phyloP scores from a whole-genome alignment of 1,140 invertebrate species.

The Zophobas atratus region DNA sequence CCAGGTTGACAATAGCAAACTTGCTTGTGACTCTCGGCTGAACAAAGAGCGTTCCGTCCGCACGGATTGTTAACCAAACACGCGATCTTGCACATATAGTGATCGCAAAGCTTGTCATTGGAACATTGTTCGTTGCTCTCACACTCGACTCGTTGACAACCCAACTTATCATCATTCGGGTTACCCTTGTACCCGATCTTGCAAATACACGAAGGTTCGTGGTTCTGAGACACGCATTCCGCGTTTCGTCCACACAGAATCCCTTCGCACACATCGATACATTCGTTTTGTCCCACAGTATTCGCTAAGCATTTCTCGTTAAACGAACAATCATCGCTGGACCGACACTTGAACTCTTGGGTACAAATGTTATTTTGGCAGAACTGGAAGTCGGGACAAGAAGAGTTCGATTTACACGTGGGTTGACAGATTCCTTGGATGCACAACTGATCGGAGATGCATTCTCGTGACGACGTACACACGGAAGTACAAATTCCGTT shows the following conservation, averaged over 20 bases:
- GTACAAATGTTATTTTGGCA: slow-evolving; percentile 88
- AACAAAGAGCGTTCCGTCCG: slow-evolving; percentile 87
- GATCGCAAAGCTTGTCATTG: slow-evolving; percentile 85
- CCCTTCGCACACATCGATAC: slow-evolving; percentile 79
- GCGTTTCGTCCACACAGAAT: slow-evolving; percentile 87
- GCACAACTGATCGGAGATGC: slow-evolving; percentile 85
- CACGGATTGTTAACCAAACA: slow-evolving; percentile 87
- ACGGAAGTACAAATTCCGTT: slow-evolving; percentile 85
- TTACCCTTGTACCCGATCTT: slow-evolving; percentile 85
- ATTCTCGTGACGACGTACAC: slow-evolving; percentile 84
- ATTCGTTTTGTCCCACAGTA: slow-evolving; percentile 79
- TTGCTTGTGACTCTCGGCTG: slow-evolving; percentile 82
- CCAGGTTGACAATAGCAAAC: slow-evolving; percentile 89
- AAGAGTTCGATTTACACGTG: slow-evolving; percentile 82
- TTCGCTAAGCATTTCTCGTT: slow-evolving; percentile 81
- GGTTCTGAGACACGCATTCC: slow-evolving; percentile 79
- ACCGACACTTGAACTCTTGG: slow-evolving; percentile 82
- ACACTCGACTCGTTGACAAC: slow-evolving; percentile 86
- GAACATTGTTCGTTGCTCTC: slow-evolving; percentile 80
- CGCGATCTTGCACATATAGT: slow-evolving; percentile 87
- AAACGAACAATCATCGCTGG: slow-evolving; percentile 79
- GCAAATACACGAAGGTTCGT: slow-evolving; percentile 83
- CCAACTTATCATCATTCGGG: slow-evolving; percentile 78
- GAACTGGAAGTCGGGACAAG: slow-evolving; percentile 86
- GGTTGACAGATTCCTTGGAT: slow-evolving; percentile 84